These are phyloP conservation scores for Motacilla alba DNA, from an alignment of 2,113 vertebrate genomes.

Conservation along the genomic window DNA sequence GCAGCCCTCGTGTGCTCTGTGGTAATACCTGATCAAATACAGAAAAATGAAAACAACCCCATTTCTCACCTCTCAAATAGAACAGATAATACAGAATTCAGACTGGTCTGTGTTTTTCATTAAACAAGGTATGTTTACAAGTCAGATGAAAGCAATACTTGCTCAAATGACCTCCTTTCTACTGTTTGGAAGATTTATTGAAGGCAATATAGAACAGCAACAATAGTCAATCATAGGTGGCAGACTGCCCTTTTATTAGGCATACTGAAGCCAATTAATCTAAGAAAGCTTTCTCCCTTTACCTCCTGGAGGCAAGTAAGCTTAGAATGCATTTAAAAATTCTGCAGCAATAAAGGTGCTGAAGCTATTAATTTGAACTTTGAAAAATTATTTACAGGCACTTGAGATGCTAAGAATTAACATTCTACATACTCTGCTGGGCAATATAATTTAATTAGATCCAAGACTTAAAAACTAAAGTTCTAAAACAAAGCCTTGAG, in stretches of 20 bases:
- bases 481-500: background rate
- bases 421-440: background rate
- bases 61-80: conserved; percentile 8
- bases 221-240: conserved; percentile 7
- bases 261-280: conserved; percentile 29
- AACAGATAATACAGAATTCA: conserved; percentile 9
- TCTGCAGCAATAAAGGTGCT: background rate
- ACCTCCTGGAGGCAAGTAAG: conserved; percentile 6
- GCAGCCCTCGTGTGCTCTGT: background rate
- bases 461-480: background rate
- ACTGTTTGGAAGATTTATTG: conserved; percentile 34
- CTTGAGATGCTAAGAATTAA: background rate
- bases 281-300: background rate
- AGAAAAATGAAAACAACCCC: background rate
- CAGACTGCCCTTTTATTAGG: conserved; percentile 45
- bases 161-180: background rate
- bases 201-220: conserved; percentile 9
- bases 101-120: conserved; percentile 23
- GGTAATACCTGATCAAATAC: background rate
- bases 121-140: conserved; percentile 33
- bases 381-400: conserved; percentile 3
- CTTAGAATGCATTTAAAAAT: conserved; percentile 13
- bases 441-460: background rate
- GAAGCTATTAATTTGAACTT: conserved; percentile 28
- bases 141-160: background rate